Conservation (phyloP, 2,113 vertebrate species). For the Rhynchopsitta pachyrhyncha region DNA sequence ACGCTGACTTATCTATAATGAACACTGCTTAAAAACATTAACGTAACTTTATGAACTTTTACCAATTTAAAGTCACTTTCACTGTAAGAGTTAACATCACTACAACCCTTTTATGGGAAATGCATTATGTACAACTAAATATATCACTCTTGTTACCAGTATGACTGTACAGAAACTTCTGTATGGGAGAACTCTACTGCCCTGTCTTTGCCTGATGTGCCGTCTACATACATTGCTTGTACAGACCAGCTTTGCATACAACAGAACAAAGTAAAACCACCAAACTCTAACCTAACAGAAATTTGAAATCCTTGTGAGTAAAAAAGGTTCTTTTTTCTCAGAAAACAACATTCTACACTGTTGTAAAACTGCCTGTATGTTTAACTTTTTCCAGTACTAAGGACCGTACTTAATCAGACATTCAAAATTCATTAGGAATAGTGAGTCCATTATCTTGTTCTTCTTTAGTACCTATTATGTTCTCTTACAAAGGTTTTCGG, state of each 20-base stretch:
- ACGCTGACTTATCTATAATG: constrained; percentile 63
- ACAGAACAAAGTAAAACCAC: not conserved
- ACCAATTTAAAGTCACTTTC: constrained; percentile 30
- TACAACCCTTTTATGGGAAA: not conserved
- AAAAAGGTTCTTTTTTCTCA: not conserved
- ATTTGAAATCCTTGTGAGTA: not conserved
- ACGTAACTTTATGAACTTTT: constrained; percentile 4
- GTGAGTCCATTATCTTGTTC: not conserved
- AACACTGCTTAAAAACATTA: constrained; percentile 44
- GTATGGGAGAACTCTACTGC: not conserved
- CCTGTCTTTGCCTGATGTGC: not conserved
- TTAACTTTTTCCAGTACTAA: not conserved
- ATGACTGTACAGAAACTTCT: not conserved
- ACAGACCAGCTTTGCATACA: not conserved
- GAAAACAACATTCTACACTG: not conserved
- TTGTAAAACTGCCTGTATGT: not conserved
- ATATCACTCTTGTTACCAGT: not conserved
- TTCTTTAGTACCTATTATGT: not conserved
- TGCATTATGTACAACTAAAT: not conserved
- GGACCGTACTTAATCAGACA: not conserved
- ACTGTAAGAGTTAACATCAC: constrained; percentile 23
- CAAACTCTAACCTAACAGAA: not conserved
- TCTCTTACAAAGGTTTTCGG: not conserved
- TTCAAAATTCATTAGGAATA: not conserved
- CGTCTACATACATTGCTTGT: not conserved